Evolutionary conservation across 1,140 invertebrate genomes (phyloP).

Genomic region (Achatina immaculata): DNA sequence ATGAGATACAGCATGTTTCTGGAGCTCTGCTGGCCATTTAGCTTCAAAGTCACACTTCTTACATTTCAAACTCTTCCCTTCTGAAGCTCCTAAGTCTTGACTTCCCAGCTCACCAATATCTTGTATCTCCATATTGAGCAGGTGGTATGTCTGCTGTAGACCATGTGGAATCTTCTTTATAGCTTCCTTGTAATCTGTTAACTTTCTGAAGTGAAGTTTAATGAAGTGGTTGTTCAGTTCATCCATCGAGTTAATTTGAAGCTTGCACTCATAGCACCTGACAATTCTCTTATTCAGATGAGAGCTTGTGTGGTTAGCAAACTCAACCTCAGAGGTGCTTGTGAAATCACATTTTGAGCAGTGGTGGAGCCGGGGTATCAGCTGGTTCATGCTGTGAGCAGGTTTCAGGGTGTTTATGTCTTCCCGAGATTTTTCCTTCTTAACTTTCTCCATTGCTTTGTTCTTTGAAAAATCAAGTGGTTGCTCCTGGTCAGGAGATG

Average conservation of each 20-base stretch:
- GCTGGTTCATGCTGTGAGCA: constrained; percentile 10
- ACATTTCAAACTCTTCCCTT: constrained; percentile 64
- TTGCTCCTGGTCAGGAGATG: constrained; percentile 47
- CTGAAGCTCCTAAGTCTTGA: constrained; percentile 52
- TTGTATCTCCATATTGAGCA: constrained; percentile 65
- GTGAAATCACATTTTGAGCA: constrained; percentile 62
- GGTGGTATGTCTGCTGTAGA: constrained; percentile 66
- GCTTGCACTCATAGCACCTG: constrained; percentile 67
- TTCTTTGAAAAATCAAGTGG: constrained; percentile 67
- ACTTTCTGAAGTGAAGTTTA: constrained; percentile 58
- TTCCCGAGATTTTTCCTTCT: constrained; percentile 47
- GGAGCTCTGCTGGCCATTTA: constrained; percentile 70
- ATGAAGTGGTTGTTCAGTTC: constrained; percentile 66
- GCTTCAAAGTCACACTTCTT: constrained; percentile 69
- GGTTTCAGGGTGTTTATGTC: constrained; percentile 19
- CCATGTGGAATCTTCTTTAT: constrained; percentile 67
- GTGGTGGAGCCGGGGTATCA: constrained; percentile 34
- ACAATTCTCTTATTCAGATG: constrained; percentile 65
- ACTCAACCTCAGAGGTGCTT: constrained; percentile 61
- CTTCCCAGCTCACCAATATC: constrained; percentile 54
- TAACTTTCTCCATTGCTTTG: constrained; percentile 42
- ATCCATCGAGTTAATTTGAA: constrained; percentile 64
- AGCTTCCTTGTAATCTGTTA: constrained; percentile 64
- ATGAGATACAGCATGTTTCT: constrained; percentile 70
- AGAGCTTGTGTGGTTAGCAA: constrained; percentile 64